phyloP scores from a whole-genome alignment of 1,140 invertebrate genomes.

The Rhagoletis pomonella region DNA sequence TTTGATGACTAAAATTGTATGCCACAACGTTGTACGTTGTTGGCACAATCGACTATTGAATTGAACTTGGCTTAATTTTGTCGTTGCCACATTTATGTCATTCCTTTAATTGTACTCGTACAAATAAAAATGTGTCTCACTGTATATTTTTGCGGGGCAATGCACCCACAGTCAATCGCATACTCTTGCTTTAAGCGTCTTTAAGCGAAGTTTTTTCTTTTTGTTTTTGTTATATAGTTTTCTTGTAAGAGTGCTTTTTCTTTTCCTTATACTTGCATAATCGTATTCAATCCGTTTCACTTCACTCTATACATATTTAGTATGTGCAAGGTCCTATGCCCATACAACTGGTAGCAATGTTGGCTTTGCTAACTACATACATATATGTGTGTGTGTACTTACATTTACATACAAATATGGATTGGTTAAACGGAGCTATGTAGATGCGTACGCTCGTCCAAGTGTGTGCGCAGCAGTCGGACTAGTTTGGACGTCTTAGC shows the following conservation, averaged over 20 bases:
- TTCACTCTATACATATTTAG: not conserved
- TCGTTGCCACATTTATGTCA: constrained; percentile 28
- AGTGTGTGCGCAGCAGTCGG: not conserved
- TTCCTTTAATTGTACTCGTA: not conserved
- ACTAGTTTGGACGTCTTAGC: not conserved
- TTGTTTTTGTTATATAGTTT: too few relatives aligned
- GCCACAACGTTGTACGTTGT: not conserved
- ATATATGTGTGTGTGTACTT: too few relatives aligned
- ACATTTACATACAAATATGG: not conserved
- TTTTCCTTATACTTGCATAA: too few relatives aligned
- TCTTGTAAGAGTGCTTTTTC: too few relatives aligned
- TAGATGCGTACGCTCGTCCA: not conserved
- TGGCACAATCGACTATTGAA: not conserved
- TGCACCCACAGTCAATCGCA: not conserved
- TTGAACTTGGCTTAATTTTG: constrained; percentile 48
- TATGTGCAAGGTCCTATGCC: not conserved
- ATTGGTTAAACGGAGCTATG: not conserved
- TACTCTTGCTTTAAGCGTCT: too few relatives aligned
- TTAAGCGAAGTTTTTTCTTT: too few relatives aligned
- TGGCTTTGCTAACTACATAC: not conserved
- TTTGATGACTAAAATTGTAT: constrained; percentile 35
- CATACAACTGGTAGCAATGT: not conserved
- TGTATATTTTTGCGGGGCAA: constrained; percentile 16
- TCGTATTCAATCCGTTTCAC: not conserved
- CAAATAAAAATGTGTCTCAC: not conserved